Conservation (phyloP, 2,888 invertebrate genomes). For the Ophioninae sp. region DNA sequence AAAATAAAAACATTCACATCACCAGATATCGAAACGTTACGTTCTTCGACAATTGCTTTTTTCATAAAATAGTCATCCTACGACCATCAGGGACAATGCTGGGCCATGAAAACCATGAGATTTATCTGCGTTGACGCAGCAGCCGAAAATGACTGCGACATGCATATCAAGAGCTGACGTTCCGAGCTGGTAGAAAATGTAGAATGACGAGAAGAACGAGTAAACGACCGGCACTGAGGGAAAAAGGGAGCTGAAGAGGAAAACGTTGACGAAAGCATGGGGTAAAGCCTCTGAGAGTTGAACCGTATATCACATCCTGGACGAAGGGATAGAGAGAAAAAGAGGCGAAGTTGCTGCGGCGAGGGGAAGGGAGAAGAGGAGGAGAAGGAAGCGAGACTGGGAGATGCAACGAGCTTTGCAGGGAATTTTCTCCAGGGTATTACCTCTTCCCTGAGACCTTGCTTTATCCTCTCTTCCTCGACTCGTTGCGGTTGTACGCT, state of each 20-base stretch:
- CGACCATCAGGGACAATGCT: background rate
- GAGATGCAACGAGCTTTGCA: slow-evolving; percentile 22
- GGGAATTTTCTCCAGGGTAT: slow-evolving; percentile 48
- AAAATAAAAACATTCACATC: background rate
- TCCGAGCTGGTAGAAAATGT: slow-evolving; percentile 14
- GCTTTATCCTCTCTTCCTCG: slow-evolving; percentile 46
- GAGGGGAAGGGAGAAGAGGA: background rate
- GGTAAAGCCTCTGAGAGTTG: slow-evolving; percentile 36
- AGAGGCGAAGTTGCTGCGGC: background rate
- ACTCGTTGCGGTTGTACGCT: slow-evolving; percentile 44
- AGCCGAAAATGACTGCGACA: slow-evolving; percentile 39
- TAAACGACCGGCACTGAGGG: slow-evolving; percentile 7
- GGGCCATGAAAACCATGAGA: slow-evolving; percentile 19
- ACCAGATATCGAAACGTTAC: background rate
- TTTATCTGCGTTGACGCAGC: slow-evolving; percentile 43
- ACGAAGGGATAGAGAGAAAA: slow-evolving; percentile 10
- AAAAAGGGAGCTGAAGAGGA: slow-evolving; percentile 5
- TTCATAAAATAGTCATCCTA: slow-evolving; percentile 10
- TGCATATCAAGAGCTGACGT: slow-evolving; percentile 31
- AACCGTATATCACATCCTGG: slow-evolving; percentile 43
- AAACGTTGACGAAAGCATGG: slow-evolving; percentile 43
- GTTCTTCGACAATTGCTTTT: background rate
- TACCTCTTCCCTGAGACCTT: slow-evolving; percentile 32
- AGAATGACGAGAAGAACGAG: slow-evolving; percentile 32
- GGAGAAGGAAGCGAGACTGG: slow-evolving; percentile 11